A percentile compares a stretch with the other conserved stretches of the same genome.
phyloP scores from a whole-genome alignment of 2,113 vertebrate species.

The Drymodes brunneopygia region DNA sequence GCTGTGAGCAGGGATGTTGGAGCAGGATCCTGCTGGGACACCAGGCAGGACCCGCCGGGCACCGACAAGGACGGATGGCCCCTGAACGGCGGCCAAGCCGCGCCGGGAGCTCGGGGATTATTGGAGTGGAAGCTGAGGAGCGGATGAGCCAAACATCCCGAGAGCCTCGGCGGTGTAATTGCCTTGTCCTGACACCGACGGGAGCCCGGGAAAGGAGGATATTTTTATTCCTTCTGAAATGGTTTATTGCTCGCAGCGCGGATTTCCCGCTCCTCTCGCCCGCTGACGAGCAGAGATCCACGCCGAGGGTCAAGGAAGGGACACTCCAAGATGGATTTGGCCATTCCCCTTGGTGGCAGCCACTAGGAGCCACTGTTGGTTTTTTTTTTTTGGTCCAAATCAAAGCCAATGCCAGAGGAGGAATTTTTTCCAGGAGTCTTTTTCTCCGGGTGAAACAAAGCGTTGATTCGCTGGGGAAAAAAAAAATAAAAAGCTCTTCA shows the following conservation, averaged over 20 bases:
- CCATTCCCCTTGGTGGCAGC: not conserved
- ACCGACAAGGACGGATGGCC: not conserved
- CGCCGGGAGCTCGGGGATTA: not conserved
- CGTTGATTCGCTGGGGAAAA: not conserved
- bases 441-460: not conserved
- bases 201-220: not conserved
- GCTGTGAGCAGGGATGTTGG: not conserved
- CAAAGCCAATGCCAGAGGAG: not conserved
- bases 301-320: not conserved
- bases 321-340: not conserved
- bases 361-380: conserved; percentile 59
- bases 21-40: not conserved
- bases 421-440: not conserved
- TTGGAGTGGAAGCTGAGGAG: not conserved
- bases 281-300: not conserved
- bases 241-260: not conserved
- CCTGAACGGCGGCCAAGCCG: not conserved
- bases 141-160: not conserved
- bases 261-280: not conserved
- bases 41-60: not conserved
- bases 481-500: not conserved
- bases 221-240: not conserved
- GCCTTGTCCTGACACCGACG: not conserved
- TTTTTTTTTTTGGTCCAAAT: not conserved
- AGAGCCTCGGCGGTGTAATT: not conserved